Evolutionary conservation across 2,888 invertebrate species (phyloP), one percentile per base, ranked within the genome.

Genomic region (Selenia dentaria): DNA sequence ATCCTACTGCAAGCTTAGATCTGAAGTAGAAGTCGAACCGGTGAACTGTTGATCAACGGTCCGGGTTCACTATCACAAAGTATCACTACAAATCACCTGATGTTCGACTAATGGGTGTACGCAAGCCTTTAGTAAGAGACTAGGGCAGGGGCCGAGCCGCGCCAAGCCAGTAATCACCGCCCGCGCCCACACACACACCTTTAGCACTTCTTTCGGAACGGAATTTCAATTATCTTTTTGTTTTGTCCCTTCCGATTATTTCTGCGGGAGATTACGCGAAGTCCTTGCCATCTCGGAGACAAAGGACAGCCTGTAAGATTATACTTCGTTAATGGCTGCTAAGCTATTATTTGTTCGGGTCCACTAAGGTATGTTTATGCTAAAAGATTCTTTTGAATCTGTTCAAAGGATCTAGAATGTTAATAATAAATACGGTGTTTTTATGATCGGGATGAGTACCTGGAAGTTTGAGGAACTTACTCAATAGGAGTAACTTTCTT

Each of bases 151-250:
- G 25, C 18, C 33, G 8, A 22, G 24, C 26, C 12, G 6, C 20
- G 24, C 8, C 10, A 2, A 22, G 22, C 8, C 22, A 2, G 8
- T 8, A 22, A 22, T 22, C 27, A 14, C 38, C 38, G 39, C 39
- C 39, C 14, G 26, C 38, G 39, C 39, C 39, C 14, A 32, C 43
- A 31, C 38, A 57, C 59, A 66, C 63, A 62, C 65, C 39, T 45
- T 37, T 43, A 37, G n/a, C 33, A 45, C 45, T 51, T 45, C 44
- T 42, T 42, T 40, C 27, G 24, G 25, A 31, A 33, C 36, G 32
- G 46, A 66, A 65, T 67, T 65, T 61, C 58, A 63, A 64, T 66
- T 62, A 64, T 51, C 54, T 64, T 66, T 70, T 64, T 67, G 57
- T 55, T 40, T 51, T 54, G 42, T 38, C 48, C 41, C 24, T 51